phyloP scores from a whole-genome alignment of 2,113 vertebrate genomes.

The Prinia subflava region DNA sequence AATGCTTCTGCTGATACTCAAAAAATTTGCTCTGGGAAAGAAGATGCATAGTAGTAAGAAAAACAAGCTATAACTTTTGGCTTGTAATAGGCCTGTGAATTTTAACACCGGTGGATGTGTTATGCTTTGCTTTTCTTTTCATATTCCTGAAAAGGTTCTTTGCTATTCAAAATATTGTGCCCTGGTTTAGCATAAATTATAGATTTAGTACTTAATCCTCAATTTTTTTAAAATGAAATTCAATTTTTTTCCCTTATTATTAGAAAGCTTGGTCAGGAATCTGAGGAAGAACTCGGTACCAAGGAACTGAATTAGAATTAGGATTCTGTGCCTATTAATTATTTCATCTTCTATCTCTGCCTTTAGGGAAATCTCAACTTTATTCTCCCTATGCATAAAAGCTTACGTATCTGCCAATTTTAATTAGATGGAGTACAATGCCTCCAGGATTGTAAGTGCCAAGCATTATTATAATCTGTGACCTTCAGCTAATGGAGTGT shows the following conservation, averaged over 20 bases:
- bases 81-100: background rate
- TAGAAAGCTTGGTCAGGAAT: background rate
- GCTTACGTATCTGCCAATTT: background rate
- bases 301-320: slow-evolving; percentile 3
- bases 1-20: background rate
- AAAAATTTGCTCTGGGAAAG: background rate
- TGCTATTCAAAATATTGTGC: background rate
- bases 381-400: slow-evolving; percentile 3
- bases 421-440: slow-evolving; percentile 34
- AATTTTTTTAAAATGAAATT: background rate
- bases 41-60: background rate
- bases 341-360: background rate
- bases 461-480: slow-evolving; percentile 15
- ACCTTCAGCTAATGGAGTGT: slow-evolving; percentile 37
- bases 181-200: background rate
- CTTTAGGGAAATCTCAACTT: slow-evolving; percentile 25
- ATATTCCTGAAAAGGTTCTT: background rate
- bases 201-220: background rate
- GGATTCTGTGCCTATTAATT: background rate
- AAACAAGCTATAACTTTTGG: background rate
- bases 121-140: background rate
- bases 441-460: slow-evolving; percentile 17
- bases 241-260: background rate
- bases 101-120: background rate
- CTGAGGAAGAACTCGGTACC: background rate